Base-by-base conservation (phyloP, 1,140 invertebrate genomes). In the Wasmannia auropunctata region DNA sequence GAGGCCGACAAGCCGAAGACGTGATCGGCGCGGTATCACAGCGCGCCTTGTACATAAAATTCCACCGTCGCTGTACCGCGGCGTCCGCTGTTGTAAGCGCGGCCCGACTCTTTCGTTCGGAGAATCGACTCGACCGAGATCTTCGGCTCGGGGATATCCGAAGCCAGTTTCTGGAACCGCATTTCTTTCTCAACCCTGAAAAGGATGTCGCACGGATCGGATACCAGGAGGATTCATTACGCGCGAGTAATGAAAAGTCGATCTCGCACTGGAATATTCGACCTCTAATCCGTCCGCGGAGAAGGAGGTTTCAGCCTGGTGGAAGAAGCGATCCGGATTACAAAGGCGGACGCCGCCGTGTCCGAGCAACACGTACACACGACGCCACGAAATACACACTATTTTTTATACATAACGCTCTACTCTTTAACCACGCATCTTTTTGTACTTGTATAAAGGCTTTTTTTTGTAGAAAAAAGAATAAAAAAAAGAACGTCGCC, bases 401-500 rank as follows among this genome's bases (percentile, higher is more conserved):
- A 92, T 94, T 94, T 95, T 93, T 87, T 95, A 86, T 70, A 70
- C 46, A 51, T 87, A 92, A 92, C 87, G 86, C 88, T 74, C 63
- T 92, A 89, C 77, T 91, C 85, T 79, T 92, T 94, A 95, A 94
- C 91, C 91, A 93, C 91, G 94, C 93, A 95, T 93, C 87, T 84
- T 95, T 94, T 95, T 95, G 77, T 94, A 95, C 92, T 94, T 95
- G 94, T 95, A 95, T 95, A 95, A 95, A 95, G 94, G 94, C 94
- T 95, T 95, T 93, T 31, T 67, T 95, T 95, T 94, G 90, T 94
- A 93, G 91, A 94, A 92, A 94, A 94, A 92, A 94, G 91, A 88
- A 90, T 92, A 92, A 93, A 94, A 94, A 94, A 94, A 92, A 74
- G 69, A 74, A 93, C 93, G 93, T 95, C 94, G 93, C 94, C 94